Percentiles rank a stretch among this genome's conserved stretches.
Evolutionary conservation across 2,888 invertebrate species (phyloP).

Genomic region (Cosmorhoe ocellata): DNA sequence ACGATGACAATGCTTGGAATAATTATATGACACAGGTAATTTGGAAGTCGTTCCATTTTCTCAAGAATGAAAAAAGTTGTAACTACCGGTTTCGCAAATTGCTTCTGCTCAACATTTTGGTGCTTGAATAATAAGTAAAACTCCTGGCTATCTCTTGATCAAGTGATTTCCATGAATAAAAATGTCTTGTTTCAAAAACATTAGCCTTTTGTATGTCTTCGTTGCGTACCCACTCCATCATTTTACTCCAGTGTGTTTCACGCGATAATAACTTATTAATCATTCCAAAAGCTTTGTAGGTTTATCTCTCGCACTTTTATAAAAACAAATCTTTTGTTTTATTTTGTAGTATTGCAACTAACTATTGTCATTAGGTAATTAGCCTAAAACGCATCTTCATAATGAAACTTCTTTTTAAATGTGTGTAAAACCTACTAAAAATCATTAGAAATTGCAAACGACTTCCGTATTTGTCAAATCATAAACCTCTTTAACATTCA

Average conservation of each 20-base stretch:
- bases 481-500: conserved; percentile 47
- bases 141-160: conserved; percentile 13
- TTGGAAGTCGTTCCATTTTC: conserved; percentile 9
- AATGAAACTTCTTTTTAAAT: not conserved
- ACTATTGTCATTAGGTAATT: no score
- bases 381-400: no score
- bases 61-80: conserved; percentile 9
- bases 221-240: not conserved
- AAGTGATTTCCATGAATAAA: conserved; percentile 29
- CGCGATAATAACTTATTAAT: no score
- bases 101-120: conserved; percentile 7
- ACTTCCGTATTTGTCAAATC: conserved; percentile 40
- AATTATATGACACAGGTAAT: conserved; percentile 1
- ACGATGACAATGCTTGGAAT: no score
- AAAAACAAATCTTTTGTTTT: no score
- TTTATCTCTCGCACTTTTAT: no score
- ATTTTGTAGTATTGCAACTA: no score
- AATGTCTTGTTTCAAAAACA: conserved; percentile 7
- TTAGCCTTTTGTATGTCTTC: not conserved
- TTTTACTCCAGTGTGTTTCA: not conserved
- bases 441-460: conserved; percentile 31
- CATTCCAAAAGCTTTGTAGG: no score
- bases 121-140: conserved; percentile 14
- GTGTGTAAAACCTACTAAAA: not conserved
- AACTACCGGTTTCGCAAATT: conserved; percentile 27